These are phyloP conservation scores for Ciconia stormi DNA, from an alignment of 2,113 vertebrate species.

Conservation along the genomic window DNA sequence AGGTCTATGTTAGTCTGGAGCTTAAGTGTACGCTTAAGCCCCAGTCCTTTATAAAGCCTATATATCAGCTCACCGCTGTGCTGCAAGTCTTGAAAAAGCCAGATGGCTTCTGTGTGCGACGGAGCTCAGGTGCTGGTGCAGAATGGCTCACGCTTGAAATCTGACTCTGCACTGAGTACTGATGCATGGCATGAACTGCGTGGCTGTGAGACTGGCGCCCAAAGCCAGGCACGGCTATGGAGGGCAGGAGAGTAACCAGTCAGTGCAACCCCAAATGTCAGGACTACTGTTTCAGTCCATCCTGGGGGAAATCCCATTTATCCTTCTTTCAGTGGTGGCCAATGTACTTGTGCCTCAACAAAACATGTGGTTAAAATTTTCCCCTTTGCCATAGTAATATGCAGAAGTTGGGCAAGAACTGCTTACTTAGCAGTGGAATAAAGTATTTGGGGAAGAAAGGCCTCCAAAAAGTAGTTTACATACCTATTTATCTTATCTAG, in stretches of 20 bases:
- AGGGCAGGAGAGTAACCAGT: not conserved
- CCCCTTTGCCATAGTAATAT: not conserved
- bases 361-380: not conserved
- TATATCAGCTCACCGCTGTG: not conserved
- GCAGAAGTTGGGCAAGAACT: not conserved
- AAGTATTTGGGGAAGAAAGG: not conserved
- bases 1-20: not conserved
- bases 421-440: not conserved
- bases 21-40: not conserved
- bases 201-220: not conserved
- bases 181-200: accelerated
- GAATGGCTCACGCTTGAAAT: not conserved
- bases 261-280: not conserved
- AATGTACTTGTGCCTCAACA: not conserved
- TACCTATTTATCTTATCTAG: not conserved
- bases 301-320: not conserved
- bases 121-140: not conserved
- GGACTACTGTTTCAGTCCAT: not conserved
- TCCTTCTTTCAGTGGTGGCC: not conserved
- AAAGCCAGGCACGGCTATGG: not conserved
- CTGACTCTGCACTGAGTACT: not conserved
- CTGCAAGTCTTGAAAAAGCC: not conserved
- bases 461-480: not conserved
- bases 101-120: not conserved
- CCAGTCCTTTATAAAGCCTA: not conserved